A percentile compares a stretch with the other conserved stretches of the same genome.
phyloP scores from a whole-genome alignment of 2,888 invertebrate genomes.

The Mesopsocus fuscifrons region DNA sequence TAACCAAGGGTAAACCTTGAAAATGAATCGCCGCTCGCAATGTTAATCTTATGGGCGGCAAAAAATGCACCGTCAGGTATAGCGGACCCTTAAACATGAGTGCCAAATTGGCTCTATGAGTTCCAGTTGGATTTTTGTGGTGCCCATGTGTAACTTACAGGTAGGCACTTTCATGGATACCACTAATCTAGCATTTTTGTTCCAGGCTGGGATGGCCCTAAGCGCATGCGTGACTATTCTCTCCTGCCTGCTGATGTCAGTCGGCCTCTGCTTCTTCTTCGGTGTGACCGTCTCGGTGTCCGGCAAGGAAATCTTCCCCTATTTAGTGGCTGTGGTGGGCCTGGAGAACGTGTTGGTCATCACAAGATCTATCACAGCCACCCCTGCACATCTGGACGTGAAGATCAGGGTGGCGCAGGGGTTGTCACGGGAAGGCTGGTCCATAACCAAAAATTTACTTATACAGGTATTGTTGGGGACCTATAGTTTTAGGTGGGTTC shows the following conservation, averaged over 20 bases:
- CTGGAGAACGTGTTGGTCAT: slow-evolving; percentile 80
- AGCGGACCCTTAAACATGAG: too few relatives aligned
- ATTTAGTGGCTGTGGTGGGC: slow-evolving; percentile 85
- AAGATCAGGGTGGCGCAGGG: slow-evolving; percentile 92
- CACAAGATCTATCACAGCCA: slow-evolving; percentile 85
- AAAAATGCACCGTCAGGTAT: too few relatives aligned
- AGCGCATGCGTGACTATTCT: slow-evolving; percentile 75
- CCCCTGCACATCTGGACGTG: slow-evolving; percentile 75
- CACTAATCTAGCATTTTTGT: too few relatives aligned
- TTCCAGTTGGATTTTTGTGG: too few relatives aligned
- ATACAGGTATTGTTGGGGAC: too few relatives aligned
- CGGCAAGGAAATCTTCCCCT: slow-evolving; percentile 84
- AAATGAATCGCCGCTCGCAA: too few relatives aligned
- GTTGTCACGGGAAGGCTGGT: slow-evolving; percentile 95
- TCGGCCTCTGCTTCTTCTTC: slow-evolving; percentile 73
- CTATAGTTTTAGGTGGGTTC: too few relatives aligned
- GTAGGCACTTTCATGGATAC: too few relatives aligned
- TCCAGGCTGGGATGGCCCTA: slow-evolving; percentile 53
- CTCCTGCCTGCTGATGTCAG: slow-evolving; percentile 79
- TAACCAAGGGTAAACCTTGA: too few relatives aligned
- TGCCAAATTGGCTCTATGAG: too few relatives aligned
- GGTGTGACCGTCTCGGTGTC: slow-evolving; percentile 64
- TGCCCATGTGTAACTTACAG: too few relatives aligned
- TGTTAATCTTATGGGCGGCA: too few relatives aligned
- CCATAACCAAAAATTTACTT: slow-evolving; percentile 85